Evolutionary conservation across 2,888 invertebrate species (phyloP), one percentile per base, ranked within the genome.

Genomic region (Drosophila paranaensis): DNA sequence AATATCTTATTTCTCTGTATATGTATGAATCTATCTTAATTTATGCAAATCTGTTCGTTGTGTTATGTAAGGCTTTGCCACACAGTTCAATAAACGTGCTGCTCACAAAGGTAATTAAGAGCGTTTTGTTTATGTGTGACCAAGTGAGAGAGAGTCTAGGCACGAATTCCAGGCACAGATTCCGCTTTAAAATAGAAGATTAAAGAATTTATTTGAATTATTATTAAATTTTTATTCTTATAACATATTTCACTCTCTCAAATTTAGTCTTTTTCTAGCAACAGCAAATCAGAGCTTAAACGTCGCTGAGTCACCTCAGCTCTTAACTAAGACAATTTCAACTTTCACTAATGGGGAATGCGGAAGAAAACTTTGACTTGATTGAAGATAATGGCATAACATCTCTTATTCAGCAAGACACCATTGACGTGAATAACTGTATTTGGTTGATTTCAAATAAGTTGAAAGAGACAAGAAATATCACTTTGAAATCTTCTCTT

Each of bases 31-130:
- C 10, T 10, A 3, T 10, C 33, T 53, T n/a, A 57, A 57, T 69
- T 74, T 61, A 79, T 70, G 60, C 27, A 65, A 65, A 65, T 65
- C 46, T 20, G 20, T 20, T 20, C 20, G 20, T 65, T 63, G 2
- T 56, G 35, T 66, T 65, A 65, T 60, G 60, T 69, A 62, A 50
- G 53, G 30, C 27, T 37, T 16, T 56, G 25, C 20, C 0, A 5
- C 8, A 20, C 20, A 10, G 30, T 14, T 9, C 27, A 48, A 6
- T 33, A 60, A 58, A 50, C 43, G 37, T 54, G 60, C 25, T 6
- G 13, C 30, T 13, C 10, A 25, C 14, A 9, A 11, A 37, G 16
- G 30, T 27, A 20, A 40, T 40, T 27, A 14, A 16, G 35, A 40
- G 14, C 16, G 14, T 2, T 20, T 57, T 58, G 27, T 58, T 51